Evolutionary conservation across 2,888 invertebrate genomes (phyloP).

Genomic region (Icerya purchasi): DNA sequence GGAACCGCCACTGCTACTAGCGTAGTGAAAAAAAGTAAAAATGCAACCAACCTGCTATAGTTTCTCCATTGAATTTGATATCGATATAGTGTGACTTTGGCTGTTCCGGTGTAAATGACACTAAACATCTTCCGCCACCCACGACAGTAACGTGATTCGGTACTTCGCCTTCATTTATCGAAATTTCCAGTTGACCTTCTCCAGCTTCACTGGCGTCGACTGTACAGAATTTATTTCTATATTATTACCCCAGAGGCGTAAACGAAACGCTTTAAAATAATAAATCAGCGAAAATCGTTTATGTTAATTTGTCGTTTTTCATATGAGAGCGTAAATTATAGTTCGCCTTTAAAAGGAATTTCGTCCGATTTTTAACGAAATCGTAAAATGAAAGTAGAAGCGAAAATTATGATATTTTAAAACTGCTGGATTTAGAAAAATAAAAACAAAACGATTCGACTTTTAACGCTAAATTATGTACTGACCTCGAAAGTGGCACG

Average conservation of each 20-base stretch:
- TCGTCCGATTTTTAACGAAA: background rate
- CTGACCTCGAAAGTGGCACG: constrained; percentile 85
- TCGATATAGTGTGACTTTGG: constrained; percentile 81
- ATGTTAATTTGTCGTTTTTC: no score
- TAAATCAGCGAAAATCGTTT: no score
- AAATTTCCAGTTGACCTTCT: constrained; percentile 96
- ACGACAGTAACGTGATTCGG: constrained; percentile 93
- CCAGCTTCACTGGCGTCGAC: constrained; percentile 97
- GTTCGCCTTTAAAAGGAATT: no score
- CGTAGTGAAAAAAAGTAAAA: no score
- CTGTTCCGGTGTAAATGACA: constrained; percentile 81
- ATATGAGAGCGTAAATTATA: no score
- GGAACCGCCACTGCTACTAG: no score
- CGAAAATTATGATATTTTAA: background rate
- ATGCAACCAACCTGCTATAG: constrained; percentile 43
- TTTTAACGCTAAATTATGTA: no score
- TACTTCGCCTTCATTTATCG: constrained; percentile 96
- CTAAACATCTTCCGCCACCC: constrained; percentile 80
- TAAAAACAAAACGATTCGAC: background rate
- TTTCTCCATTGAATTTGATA: constrained; percentile 88
- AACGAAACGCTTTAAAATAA: no score
- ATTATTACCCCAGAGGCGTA: no score
- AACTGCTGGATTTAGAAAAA: background rate
- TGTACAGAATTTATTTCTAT: no score
- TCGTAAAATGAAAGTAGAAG: constrained; percentile 1